Evolutionary conservation across 1,140 invertebrate species (phyloP), one percentile per base, ranked within the genome.

Genomic region (Habropoda laboriosa): DNA sequence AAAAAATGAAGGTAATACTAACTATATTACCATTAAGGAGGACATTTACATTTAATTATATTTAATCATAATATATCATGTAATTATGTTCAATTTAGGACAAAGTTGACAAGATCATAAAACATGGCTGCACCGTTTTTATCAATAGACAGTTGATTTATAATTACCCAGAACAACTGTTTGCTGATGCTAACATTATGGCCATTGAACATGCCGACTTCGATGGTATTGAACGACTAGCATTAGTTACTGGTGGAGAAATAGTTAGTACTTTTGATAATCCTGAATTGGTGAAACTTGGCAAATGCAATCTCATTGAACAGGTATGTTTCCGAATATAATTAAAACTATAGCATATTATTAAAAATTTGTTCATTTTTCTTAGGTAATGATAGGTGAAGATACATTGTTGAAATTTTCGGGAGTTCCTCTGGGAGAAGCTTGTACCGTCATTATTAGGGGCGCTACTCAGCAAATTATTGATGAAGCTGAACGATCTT

Each of bases 161-260:
- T 94, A 99, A 99, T 92, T 99, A 99, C 91, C 99, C 99, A 1
- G 99, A 99, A 92, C 99, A 99, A 93, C 93, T 99, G 70, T 99
- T 99, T 93, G 98, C 99, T 67, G 99, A 99, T 95, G 97, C 98
- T 80, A 97, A 97, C 76, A 95, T 99, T 1, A 99, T 99, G 99
- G 98, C 99, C 0, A 99, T 99, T 90, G 99, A 99, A 91, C 99
- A 99, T 93, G 99, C 99, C 13, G 99, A 99, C 92, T 99, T 99
- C 92, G 99, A 99, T 94, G 99, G 99, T 60, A 99, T 99, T 89
- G 99, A 99, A 92, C 94, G 99, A 82, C 93, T 99, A 27, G 98
- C 98, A 51, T 94, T 99, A 8, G 99, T 99, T 1, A 99, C 98
- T 86, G 99, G 98, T 77, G 99, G 98, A 75, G 99, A 99, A 94